These are phyloP conservation scores for Neodontobutis hainanensis DNA, from an alignment of 2,113 vertebrate species.

Conservation along the genomic window DNA sequence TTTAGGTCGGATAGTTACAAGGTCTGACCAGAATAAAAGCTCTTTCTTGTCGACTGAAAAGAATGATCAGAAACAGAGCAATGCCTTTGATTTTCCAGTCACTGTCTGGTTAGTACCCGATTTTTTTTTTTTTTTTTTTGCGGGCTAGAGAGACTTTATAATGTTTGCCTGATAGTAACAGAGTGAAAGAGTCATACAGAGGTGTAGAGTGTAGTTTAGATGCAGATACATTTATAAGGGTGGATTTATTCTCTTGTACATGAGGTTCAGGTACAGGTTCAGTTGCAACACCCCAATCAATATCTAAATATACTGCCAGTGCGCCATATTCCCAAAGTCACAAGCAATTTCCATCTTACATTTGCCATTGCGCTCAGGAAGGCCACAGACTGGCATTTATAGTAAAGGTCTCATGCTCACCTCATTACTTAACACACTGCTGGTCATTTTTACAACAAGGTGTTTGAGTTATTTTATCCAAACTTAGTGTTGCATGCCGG, in stretches of 20 bases:
- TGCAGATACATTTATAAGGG: neutral
- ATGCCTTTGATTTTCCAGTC: too few species aligned
- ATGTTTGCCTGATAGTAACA: too few species aligned
- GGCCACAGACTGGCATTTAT: slow-evolving; percentile 17
- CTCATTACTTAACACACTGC: slow-evolving; percentile 8
- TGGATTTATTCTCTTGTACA: neutral
- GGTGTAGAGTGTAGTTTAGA: too few species aligned
- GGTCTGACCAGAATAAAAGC: too few species aligned
- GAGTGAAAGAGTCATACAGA: too few species aligned
- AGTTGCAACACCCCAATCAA: neutral
- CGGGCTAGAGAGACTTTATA: too few species aligned
- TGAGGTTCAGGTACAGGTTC: neutral
- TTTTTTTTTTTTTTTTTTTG: too few species aligned
- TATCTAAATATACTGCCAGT: neutral
- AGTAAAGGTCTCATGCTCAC: slow-evolving; percentile 7
- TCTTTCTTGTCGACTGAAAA: too few species aligned
- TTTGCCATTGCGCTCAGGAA: slow-evolving; percentile 4
- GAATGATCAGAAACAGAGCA: too few species aligned
- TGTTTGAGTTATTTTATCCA: slow-evolving; percentile 13
- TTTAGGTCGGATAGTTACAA: too few species aligned
- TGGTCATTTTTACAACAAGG: slow-evolving; percentile 3
- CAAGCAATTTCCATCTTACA: slow-evolving; percentile 11
- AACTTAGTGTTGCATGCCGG: neutral
- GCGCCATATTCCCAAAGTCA: slow-evolving; percentile 10
- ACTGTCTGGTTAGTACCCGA: too few species aligned